Base-by-base conservation (phyloP, 2,113 vertebrate genomes). In the Pangasianodon hypophthalmus region DNA sequence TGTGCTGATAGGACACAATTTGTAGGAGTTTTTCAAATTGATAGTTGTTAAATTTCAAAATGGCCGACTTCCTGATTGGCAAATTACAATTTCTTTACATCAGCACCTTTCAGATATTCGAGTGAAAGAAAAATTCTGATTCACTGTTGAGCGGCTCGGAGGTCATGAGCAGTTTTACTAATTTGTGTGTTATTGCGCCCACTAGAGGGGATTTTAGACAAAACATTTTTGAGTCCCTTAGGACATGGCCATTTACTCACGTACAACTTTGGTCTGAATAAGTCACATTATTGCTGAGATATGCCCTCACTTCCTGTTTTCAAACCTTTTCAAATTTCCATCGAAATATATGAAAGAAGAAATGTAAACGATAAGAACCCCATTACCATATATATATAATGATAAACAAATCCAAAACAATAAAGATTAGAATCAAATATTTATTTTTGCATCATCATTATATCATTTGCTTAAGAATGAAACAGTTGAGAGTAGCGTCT, bases 401-500 rank as follows among this genome's bases (percentile, higher is more conserved):
- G 2, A 14, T 24, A 48, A 80, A 80, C 26, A 81, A n/a, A 52
- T 80, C 77, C n/a, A 32, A 81, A 32, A 46, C 32, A 10, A 50
- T 48, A 14, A 81, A 52, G 48, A 54, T 82, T 82, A 32, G 32
- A 1, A 83, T 58, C 5, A 11, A 52, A 41, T 37, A 60, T 5
- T 21, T 7, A 24, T 24, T 41, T 41, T 0, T 5, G 4, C 18
- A 2, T 41, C n/a, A 0, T 2, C 19, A 3, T 21, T 41, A 21
- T 13, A 24, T 58, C 2, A 0, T 24, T 6, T 7, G 8, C 56
- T 60, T 5, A 44, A 84, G 19, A 84, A 0, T 3, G 21, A 13
- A 41, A 37, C 81, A 21, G n/a, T 52, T 24, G 52, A 83, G n/a
- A 56, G 52, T 7, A 54, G 37, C 54, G 4, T 84, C 32, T 83